Conservation (phyloP, 2,888 invertebrate genomes). For the Neoitamus cyanurus region DNA sequence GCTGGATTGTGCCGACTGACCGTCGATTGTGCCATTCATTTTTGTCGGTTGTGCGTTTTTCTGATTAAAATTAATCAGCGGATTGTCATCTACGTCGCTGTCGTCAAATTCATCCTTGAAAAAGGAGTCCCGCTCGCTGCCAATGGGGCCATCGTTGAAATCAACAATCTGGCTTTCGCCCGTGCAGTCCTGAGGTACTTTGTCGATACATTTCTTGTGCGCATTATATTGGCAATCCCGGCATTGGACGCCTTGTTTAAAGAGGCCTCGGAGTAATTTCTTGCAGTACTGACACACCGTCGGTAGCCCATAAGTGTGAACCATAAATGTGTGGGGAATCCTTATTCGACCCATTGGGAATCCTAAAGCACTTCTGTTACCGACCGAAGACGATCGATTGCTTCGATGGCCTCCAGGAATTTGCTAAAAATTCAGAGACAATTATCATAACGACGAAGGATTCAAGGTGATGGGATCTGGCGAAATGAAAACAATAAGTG, state of each 20-base stretch:
- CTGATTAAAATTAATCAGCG: conserved; percentile 56
- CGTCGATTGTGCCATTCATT: conserved; percentile 57
- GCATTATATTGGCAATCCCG: conserved; percentile 97
- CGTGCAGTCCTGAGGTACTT: conserved; percentile 89
- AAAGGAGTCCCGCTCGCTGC: conserved; percentile 57
- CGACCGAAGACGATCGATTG: conserved; percentile 77
- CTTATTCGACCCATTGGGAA: conserved; percentile 67
- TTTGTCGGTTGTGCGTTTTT: conserved; percentile 55
- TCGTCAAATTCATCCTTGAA: conserved; percentile 70
- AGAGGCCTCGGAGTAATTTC: conserved; percentile 92
- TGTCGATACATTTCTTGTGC: conserved; percentile 92
- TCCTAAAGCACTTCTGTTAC: conserved; percentile 68
- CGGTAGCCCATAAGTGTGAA: conserved; percentile 96
- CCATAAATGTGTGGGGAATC: conserved; percentile 96
- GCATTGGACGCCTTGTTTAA: conserved; percentile 97
- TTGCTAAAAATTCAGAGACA: conserved; percentile 57
- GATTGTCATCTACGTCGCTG: conserved; percentile 71
- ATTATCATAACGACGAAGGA: conserved; percentile 63
- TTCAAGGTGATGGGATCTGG: conserved; percentile 61
- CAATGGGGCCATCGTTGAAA: conserved; percentile 58
- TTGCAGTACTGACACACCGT: conserved; percentile 97
- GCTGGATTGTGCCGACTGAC: conserved; percentile 67
- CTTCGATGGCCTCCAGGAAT: conserved; percentile 68
- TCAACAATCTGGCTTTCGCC: conserved; percentile 75
- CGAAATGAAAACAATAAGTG: conserved; percentile 57